Base-by-base conservation (phyloP, 2,113 vertebrate species). In the Mellivora capensis region DNA sequence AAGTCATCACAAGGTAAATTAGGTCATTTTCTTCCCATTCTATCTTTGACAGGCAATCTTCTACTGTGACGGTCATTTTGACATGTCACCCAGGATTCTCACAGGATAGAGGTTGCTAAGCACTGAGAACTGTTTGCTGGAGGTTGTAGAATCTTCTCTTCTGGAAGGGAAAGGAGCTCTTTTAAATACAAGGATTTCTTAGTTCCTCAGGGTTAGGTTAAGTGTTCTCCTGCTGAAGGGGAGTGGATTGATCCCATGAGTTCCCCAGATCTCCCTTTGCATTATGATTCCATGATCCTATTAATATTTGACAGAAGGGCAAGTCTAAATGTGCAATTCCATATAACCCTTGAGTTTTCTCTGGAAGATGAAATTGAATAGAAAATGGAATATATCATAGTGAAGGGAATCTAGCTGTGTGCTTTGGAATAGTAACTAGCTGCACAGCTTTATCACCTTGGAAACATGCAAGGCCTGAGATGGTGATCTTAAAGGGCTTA, bases 361-460 rank as follows among this genome's bases (percentile, higher is more conserved):
- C 87, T 61, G 47, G 76, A 44, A 93, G 34, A 79, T 94, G 61
- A 95, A 92, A 96, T 27, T 90, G 94, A 93, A 90, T 87, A 96
- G 83, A 96, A 97, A 97, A 90, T 79, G 76, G 90, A 90, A 97
- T 88, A 77, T 64, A 91, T 93, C 90, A 90, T 14, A 57, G 74
- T 69, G 62, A 67, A 79, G 83, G 57, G 84, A 91, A 69, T 96
- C 96, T 96, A 91, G 86, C 91, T 74, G 49, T 93, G 39, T 76
- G 80, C 87, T 97, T 96, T 96, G 94, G 90, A 95, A 96, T 94
- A 96, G 92, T 79, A 97, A 97, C 93, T 90, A 95, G 84, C 84
- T 77, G 44, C 64, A 69, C 44, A 20, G 39, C 94, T 96, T 93
- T 2, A 25, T 98, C 90, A 97, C 97, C 97, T 93, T 97, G 96